phyloP scores from a whole-genome alignment of 92 coral and sea anemone species.

The Montipora capitata region DNA sequence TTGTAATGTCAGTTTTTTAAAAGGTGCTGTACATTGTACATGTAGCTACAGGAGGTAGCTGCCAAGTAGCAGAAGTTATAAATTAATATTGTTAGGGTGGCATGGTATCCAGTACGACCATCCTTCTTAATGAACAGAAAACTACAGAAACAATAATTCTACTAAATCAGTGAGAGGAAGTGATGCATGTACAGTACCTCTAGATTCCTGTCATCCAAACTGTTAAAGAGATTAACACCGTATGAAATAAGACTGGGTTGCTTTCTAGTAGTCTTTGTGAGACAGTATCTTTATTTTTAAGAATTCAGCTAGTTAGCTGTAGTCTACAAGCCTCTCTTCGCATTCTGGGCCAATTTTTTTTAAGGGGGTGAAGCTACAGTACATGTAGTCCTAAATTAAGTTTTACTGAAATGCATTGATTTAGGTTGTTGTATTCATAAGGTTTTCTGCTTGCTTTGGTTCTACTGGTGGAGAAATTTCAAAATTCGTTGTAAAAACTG shows the following conservation, averaged over 20 bases:
- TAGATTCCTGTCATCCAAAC: background rate
- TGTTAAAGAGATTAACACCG: background rate
- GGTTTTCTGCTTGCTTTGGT: no score
- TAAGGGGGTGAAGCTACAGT: no score
- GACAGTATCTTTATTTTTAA: background rate
- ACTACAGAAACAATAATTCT: background rate
- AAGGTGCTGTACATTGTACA: background rate
- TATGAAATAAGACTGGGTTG: background rate
- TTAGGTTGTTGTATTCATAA: no score
- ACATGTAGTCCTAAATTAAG: no score
- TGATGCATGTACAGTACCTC: no score
- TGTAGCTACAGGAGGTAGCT: background rate
- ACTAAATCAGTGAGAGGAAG: no score
- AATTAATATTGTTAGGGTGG: background rate
- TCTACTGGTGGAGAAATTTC: no score
- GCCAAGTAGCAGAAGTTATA: background rate
- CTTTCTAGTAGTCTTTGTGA: slow-evolving; percentile 16
- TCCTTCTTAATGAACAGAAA: background rate
- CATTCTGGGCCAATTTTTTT: no score
- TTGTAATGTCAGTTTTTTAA: no score
- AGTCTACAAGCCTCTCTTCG: no score
- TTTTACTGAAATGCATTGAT: no score
- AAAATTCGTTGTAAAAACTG: no score
- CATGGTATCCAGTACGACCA: background rate
- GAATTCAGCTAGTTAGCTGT: background rate